Percentiles rank a stretch among this genome's conserved stretches.
Evolutionary conservation across 2,888 invertebrate species (phyloP).

Genomic region (Nomada ruficornis): DNA sequence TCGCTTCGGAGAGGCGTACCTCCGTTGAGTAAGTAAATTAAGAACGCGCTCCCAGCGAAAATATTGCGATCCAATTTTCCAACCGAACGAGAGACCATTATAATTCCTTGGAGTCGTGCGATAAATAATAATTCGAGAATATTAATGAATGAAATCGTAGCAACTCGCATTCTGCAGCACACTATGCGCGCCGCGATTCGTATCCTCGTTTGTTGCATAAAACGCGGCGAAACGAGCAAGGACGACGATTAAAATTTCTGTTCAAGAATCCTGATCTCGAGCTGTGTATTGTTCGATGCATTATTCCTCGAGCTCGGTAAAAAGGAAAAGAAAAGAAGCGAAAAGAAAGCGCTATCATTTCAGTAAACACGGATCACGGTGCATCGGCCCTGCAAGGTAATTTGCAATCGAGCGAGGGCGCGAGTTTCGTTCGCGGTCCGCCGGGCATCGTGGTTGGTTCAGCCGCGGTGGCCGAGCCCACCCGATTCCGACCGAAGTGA

Average conservation of each 20-base stretch:
- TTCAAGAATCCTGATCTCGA: background rate
- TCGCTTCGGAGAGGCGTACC: background rate
- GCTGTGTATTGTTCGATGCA: background rate
- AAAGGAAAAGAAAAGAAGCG: constrained; percentile 5
- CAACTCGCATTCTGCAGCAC: background rate
- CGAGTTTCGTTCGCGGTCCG: constrained; percentile 53
- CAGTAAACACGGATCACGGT: constrained; percentile 41
- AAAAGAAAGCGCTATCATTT: constrained; percentile 31
- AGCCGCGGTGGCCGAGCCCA: constrained; percentile 30
- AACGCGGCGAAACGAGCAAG: background rate
- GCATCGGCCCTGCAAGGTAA: constrained; percentile 53
- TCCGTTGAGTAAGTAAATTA: background rate
- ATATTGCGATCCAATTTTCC: background rate
- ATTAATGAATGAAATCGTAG: background rate
- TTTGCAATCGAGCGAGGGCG: constrained; percentile 59
- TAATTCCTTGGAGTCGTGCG: background rate
- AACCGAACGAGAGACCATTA: background rate
- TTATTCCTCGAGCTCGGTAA: background rate
- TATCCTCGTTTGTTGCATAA: background rate
- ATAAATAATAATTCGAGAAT: too few relatives aligned
- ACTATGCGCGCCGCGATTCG: background rate
- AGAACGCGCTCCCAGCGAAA: background rate
- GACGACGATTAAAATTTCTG: background rate
- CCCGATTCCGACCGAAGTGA: constrained; percentile 53
- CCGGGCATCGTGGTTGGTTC: constrained; percentile 44